Evolutionary conservation across 2,888 invertebrate species (phyloP).

Genomic region (Dendrolimus houi): DNA sequence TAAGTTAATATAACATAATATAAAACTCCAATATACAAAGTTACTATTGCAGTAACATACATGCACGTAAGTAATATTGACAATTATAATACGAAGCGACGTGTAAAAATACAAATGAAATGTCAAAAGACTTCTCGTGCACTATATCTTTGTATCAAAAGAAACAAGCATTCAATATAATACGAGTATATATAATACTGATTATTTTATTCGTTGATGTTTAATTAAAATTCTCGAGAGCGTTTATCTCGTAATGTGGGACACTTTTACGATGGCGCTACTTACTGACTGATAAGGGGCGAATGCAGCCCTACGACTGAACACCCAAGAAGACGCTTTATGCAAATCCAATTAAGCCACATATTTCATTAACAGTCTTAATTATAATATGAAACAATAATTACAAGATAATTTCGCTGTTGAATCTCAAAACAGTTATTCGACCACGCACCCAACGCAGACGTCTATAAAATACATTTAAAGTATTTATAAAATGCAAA

Average conservation of each 20-base stretch:
- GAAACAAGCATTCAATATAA: constrained; percentile 67
- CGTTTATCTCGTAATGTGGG: constrained; percentile 74
- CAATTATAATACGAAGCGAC: constrained; percentile 26
- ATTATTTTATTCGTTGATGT: constrained; percentile 75
- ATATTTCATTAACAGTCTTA: constrained; percentile 51
- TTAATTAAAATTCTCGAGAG: constrained; percentile 74
- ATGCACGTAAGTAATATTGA: neutral
- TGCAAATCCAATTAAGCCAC: constrained; percentile 56
- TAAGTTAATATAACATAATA: constrained; percentile 15
- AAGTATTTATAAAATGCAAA: constrained; percentile 48
- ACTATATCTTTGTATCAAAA: constrained; percentile 54
- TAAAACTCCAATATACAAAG: constrained; percentile 14
- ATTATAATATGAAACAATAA: constrained; percentile 71
- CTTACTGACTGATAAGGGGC: constrained; percentile 67
- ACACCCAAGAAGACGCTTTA: constrained; percentile 66
- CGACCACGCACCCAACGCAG: constrained; percentile 46
- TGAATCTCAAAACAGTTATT: constrained; percentile 63
- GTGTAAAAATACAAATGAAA: constrained; percentile 35
- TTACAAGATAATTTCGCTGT: constrained; percentile 71
- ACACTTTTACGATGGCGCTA: constrained; percentile 74
- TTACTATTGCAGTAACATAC: constrained; percentile 21
- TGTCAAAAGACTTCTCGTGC: constrained; percentile 47
- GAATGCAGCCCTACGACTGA: constrained; percentile 38
- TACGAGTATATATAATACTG: constrained; percentile 64
- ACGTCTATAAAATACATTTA: constrained; percentile 50